These are phyloP conservation scores for Lithodes maja DNA, from an alignment of 2,888 invertebrate genomes.

Conservation along the genomic window DNA sequence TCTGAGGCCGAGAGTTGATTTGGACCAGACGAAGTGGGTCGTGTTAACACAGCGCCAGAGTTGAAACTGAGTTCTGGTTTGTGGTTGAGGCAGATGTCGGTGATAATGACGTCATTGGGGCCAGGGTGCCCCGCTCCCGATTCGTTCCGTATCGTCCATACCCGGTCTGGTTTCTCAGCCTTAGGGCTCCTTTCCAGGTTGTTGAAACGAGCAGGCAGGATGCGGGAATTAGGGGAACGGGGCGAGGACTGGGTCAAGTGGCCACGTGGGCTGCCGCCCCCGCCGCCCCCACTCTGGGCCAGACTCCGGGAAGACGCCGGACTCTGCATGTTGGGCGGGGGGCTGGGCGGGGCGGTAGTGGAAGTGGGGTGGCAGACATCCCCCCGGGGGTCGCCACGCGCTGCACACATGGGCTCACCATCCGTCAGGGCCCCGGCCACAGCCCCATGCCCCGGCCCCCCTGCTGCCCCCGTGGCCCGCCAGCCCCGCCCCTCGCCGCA, in stretches of 20 bases:
- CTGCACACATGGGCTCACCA: slow-evolving; percentile 55
- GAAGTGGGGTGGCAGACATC: slow-evolving; percentile 51
- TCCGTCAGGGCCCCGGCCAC: slow-evolving; percentile 51
- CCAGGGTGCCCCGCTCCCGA: slow-evolving; percentile 20
- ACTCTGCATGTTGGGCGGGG: slow-evolving; percentile 29
- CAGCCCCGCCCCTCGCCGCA: slow-evolving; percentile 46
- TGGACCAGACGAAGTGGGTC: neutral
- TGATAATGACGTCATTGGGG: slow-evolving; percentile 38
- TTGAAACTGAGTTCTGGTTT: slow-evolving; percentile 42
- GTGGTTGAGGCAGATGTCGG: slow-evolving; percentile 56
- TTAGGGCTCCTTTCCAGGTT: slow-evolving; percentile 42
- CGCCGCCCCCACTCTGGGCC: slow-evolving; percentile 6
- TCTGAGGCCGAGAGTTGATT: slow-evolving; percentile 32
- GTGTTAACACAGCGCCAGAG: slow-evolving; percentile 35
- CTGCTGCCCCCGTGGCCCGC: slow-evolving; percentile 40
- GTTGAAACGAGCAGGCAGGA: slow-evolving; percentile 31
- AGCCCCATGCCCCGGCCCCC: slow-evolving; percentile 43
- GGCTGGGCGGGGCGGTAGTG: slow-evolving; percentile 36
- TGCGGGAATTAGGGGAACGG: slow-evolving; percentile 35
- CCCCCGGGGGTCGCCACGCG: slow-evolving; percentile 46
- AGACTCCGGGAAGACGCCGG: slow-evolving; percentile 40
- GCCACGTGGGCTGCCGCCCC: slow-evolving; percentile 25
- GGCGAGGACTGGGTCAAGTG: slow-evolving; percentile 50
- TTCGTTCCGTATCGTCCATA: slow-evolving; percentile 49
- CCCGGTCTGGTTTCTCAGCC: slow-evolving; percentile 44